Base-by-base conservation (phyloP, 1,140 invertebrate species). In the Sitobion miscanthi region DNA sequence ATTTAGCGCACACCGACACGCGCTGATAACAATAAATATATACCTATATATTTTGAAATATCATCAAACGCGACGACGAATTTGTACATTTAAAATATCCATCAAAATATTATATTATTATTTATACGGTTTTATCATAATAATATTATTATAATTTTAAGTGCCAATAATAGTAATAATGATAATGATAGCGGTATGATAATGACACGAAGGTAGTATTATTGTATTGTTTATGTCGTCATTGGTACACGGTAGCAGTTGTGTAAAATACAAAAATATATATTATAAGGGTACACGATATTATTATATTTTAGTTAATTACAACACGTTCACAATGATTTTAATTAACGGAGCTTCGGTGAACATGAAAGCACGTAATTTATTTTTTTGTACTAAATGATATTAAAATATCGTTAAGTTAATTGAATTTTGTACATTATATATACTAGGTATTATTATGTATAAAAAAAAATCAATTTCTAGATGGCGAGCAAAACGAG, bases 1-100 rank as follows among this genome's bases (percentile, higher is more conserved):
- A 94, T 94, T 93, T 94, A 91, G 42, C 1, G 9, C 7, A 89
- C 49, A 25, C 35, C 30, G 14, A 11, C 35, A 14, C 8, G 21
- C 49, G n/a, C 52, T 6, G 14, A 86, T 47, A 47, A 83, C 30
- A 21, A 77, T 77, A 38, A 21, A 38, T 38, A 38, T 82, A 82
- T 8, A 38, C 20, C 20, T 82, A 82, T 82, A 21, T 82, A 82
- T 3, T 21, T 83, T 23, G 35, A n/a, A 38, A 38, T 83, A 83
- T 83, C 17, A n/a, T n/a, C 62, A n/a, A n/a, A 69, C 62, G 30
- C 21, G 30, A 77, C 14, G 62, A n/a, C 14, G n/a, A 77, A 77
- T 14, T n/a, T 77, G 62, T 77, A 77, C 5, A 77, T 77, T 77
- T n/a, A 17, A 77, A 42, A 77, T 23, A 54, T 77, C 7, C 14